These are phyloP conservation scores for Reticulitermes speratus DNA, from an alignment of 1,140 invertebrate species.

Conservation along the genomic window DNA sequence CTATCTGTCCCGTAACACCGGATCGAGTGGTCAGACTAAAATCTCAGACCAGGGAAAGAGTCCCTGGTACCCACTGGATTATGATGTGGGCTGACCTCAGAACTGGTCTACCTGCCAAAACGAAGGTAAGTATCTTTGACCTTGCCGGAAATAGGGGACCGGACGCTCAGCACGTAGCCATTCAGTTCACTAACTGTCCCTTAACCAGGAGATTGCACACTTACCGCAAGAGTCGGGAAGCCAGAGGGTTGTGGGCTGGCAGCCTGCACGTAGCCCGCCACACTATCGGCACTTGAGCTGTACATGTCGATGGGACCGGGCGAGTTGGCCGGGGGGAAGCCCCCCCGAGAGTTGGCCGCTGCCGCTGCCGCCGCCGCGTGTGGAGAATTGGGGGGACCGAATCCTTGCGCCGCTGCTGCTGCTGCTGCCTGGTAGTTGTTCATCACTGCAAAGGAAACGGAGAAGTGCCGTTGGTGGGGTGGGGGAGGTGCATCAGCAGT, in stretches of 20 bases:
- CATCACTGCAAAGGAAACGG: constrained; percentile 72
- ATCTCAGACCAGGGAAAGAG: too few relatives aligned
- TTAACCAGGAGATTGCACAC: constrained; percentile 73
- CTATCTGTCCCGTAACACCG: too few relatives aligned
- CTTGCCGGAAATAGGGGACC: not conserved
- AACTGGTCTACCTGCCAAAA: too few relatives aligned
- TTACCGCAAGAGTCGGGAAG: constrained; percentile 86
- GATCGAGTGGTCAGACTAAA: too few relatives aligned
- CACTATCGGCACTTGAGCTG: constrained; percentile 75
- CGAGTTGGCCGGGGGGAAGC: constrained; percentile 86
- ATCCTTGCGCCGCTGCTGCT: constrained; percentile 63
- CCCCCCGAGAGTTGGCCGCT: constrained; percentile 65
- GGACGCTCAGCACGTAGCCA: not conserved
- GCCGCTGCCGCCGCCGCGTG: constrained; percentile 65
- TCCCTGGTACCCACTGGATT: too few relatives aligned
- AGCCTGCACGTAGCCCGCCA: constrained; percentile 86
- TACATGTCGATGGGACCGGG: constrained; percentile 83
- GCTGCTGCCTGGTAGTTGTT: constrained; percentile 89
- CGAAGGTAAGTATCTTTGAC: too few relatives aligned
- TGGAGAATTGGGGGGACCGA: constrained; percentile 63
- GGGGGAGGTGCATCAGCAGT: not conserved
- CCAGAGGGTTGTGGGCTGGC: constrained; percentile 85
- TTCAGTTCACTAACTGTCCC: not conserved
- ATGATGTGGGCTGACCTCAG: too few relatives aligned
- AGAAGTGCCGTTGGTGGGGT: constrained; percentile 29